Percentiles rank a stretch among this genome's conserved stretches.
Conservation (phyloP, 2,888 invertebrate genomes). For the Melinaea marsaeus region DNA sequence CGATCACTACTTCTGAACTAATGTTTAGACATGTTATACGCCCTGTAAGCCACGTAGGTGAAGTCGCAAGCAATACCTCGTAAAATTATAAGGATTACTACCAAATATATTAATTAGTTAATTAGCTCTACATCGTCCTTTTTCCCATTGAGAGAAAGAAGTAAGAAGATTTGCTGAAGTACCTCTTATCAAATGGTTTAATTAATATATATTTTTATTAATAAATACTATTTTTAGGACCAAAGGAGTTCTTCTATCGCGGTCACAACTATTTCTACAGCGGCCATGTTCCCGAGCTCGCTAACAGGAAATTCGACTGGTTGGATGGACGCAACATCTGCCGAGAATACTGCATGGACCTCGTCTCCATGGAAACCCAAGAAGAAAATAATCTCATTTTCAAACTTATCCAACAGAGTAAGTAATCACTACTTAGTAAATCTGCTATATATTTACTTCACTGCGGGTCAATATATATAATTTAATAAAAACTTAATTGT, state of each 20-base stretch:
- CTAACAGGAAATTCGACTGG: slow-evolving; percentile 92
- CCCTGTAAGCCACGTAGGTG: too few relatives aligned
- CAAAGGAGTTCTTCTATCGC: slow-evolving; percentile 92
- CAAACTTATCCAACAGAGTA: slow-evolving; percentile 91
- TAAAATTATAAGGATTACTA: too few relatives aligned
- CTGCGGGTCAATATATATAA: neutral
- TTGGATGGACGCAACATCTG: slow-evolving; percentile 93
- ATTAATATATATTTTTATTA: slow-evolving; percentile 1
- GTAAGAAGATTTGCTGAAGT: neutral
- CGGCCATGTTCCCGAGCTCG: slow-evolving; percentile 86
- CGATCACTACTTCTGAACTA: too few relatives aligned
- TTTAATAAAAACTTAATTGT: too few relatives aligned
- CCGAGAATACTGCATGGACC: slow-evolving; percentile 95
- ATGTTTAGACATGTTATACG: too few relatives aligned
- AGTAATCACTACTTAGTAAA: slow-evolving; percentile 41
- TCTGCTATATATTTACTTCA: neutral
- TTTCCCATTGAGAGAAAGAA: too few relatives aligned
- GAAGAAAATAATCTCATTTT: slow-evolving; percentile 94
- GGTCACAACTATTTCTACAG: slow-evolving; percentile 94
- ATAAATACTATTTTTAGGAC: slow-evolving; percentile 78
- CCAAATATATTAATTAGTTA: too few relatives aligned
- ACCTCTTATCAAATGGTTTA: neutral
- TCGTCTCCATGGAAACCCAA: slow-evolving; percentile 92
- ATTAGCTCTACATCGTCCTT: too few relatives aligned
- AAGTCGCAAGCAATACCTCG: too few relatives aligned